Evolutionary conservation across 2,797 vertebrate species (phyloP), one percentile per base, ranked within the genome.

Genomic region (Florisuga fusca): DNA sequence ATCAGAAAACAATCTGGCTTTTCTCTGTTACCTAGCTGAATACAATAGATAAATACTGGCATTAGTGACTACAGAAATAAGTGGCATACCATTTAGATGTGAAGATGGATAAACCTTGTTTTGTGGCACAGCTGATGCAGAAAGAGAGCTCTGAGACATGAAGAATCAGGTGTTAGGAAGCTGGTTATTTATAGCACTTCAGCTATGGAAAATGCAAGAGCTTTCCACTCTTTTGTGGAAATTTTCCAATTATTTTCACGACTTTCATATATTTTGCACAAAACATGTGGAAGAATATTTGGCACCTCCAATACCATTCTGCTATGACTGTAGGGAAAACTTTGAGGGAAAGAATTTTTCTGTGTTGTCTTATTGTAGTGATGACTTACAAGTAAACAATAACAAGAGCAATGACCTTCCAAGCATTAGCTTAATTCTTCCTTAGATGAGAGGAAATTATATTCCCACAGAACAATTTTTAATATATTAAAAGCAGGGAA

Each of bases 41-140:
- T 54, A 29, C 4, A 55, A 25, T 12, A 64, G 12, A 25, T 43
- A 27, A 84, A 63, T 73, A 20, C 14, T 33, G 19, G 8, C 80
- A 21, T 63, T 78, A 85, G 57, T 75, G 57, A 51, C 41, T 48
- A 43, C 10, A 87, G 51, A 64, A 93, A 72, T 27, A 19, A 81
- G 16, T 1, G 1, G 5, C 13, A 9, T 26, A 26, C 8, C 0
- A 0, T 57, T 53, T 53, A 21, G 38, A 83, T 69, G 6, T 50
- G 36, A 62, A 71, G 31, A 15, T 4, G 18, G 21, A 18, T 33
- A 12, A 16, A 61, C 27, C 34, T 46, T 64, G 18, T 43, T 5
- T 88, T 25, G 25, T n/a, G 16, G 50, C 41, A 23, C 27, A 68
- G 9, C 29, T 68, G 25, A 41, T 51, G 57, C 15, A 64, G 51